These are phyloP conservation scores for Vespertilio murinus DNA, from an alignment of 2,797 vertebrate genomes.

Conservation along the genomic window DNA sequence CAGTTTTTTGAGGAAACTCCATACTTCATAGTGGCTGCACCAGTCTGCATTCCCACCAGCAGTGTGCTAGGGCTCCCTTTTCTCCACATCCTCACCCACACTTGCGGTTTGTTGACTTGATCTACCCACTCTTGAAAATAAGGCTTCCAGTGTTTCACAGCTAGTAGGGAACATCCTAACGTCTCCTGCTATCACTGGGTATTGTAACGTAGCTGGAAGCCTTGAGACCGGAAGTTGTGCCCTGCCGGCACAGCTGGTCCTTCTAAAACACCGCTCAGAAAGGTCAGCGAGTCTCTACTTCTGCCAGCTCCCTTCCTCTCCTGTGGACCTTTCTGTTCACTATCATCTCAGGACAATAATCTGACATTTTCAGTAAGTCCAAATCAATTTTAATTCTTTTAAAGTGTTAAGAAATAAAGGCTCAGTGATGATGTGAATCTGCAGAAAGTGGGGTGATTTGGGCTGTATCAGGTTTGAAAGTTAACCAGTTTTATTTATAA, in stretches of 20 bases:
- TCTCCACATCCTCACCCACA: too few species aligned
- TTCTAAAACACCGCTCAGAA: neutral
- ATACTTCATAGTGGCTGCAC: too few species aligned
- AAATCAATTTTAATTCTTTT: conserved; percentile 63
- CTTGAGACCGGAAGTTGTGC: neutral
- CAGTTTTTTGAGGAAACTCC: too few species aligned
- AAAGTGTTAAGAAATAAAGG: conserved; percentile 63
- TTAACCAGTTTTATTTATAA: conserved; percentile 70
- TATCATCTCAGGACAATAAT: conserved; percentile 32
- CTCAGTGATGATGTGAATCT: conserved; percentile 25
- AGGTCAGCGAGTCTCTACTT: neutral
- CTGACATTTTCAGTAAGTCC: conserved; percentile 43
- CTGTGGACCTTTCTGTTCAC: neutral
- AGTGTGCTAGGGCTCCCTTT: too few species aligned
- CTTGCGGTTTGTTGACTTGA: too few species aligned
- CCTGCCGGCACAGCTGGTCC: neutral
- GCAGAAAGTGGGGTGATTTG: neutral
- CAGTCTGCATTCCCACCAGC: too few species aligned
- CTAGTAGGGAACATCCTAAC: neutral
- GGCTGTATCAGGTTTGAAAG: conserved; percentile 22
- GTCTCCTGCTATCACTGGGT: neutral
- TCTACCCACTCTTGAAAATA: neutral
- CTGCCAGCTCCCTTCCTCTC: neutral
- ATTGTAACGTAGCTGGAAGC: neutral
- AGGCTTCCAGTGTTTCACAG: neutral